Conservation (phyloP, 2,888 invertebrate genomes). For the Nomada hirtipes region DNA sequence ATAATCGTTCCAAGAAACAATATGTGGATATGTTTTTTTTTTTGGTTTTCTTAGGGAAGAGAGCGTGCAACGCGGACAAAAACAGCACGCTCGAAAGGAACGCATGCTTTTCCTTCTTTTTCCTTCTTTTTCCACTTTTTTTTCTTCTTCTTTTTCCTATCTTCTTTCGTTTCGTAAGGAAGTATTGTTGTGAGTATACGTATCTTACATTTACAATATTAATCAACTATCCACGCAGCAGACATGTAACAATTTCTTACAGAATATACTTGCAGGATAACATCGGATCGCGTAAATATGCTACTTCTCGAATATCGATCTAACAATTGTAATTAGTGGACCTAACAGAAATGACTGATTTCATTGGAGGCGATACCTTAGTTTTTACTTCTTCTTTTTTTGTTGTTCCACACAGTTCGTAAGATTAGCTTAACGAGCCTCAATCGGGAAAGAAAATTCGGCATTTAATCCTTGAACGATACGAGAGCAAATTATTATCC, state of each 20-base stretch:
- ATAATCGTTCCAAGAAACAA: conserved; percentile 47
- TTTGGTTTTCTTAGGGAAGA: too few species aligned
- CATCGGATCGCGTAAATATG: conserved; percentile 47
- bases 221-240: conserved; percentile 59
- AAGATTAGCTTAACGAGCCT: conserved; percentile 23
- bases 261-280: conserved; percentile 61
- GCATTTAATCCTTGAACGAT: conserved; percentile 36
- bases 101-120: neutral
- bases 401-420: conserved; percentile 27
- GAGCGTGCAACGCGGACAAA: conserved; percentile 43
- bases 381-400: neutral
- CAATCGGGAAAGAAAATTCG: conserved; percentile 14
- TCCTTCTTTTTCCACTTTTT: neutral
- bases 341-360: conserved; percentile 45
- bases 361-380: neutral
- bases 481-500: neutral
- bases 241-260: conserved; percentile 63
- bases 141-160: neutral
- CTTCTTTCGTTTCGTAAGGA: conserved; percentile 6
- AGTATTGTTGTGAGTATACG: conserved; percentile 34
- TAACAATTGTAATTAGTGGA: conserved; percentile 55
- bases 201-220: conserved; percentile 53
- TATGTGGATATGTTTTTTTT: conserved; percentile 53
- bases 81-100: conserved; percentile 37
- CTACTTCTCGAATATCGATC: conserved; percentile 51